Conservation (phyloP, 2,113 vertebrate species). For the Centropus bengalensis region DNA sequence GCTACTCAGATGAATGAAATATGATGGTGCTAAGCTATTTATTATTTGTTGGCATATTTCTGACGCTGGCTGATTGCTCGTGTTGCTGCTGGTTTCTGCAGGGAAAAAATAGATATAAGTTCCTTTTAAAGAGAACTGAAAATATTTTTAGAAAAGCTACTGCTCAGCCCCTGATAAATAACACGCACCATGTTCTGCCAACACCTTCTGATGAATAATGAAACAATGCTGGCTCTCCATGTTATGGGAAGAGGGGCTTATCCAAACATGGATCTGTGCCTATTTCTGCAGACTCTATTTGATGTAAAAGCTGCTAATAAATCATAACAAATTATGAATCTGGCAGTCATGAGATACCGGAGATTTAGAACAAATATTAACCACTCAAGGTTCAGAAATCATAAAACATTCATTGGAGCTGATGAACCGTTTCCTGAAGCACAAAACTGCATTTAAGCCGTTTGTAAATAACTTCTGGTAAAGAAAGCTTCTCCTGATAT, state of each 20-base stretch:
- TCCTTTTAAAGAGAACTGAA: constrained; percentile 6
- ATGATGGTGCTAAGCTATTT: background rate
- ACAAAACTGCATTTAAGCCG: background rate
- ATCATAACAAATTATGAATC: background rate
- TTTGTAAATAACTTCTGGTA: background rate
- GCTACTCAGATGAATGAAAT: background rate
- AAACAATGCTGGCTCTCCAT: background rate
- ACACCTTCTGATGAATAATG: constrained; percentile 31
- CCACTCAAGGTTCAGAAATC: background rate
- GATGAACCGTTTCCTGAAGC: background rate
- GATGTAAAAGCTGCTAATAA: background rate
- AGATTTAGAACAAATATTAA: background rate
- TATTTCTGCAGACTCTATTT: background rate
- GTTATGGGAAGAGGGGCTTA: background rate
- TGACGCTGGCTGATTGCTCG: background rate
- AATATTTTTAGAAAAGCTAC: constrained; percentile 41
- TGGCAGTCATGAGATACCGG: background rate
- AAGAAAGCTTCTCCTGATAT: background rate
- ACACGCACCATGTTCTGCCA: background rate
- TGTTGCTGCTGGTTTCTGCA: background rate
- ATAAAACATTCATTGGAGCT: background rate
- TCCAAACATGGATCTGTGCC: background rate
- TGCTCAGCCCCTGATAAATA: constrained; percentile 6
- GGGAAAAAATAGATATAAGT: background rate
- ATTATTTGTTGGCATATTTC: background rate